phyloP scores from a whole-genome alignment of 1,140 invertebrate species.

The Diorhabda carinulata region DNA sequence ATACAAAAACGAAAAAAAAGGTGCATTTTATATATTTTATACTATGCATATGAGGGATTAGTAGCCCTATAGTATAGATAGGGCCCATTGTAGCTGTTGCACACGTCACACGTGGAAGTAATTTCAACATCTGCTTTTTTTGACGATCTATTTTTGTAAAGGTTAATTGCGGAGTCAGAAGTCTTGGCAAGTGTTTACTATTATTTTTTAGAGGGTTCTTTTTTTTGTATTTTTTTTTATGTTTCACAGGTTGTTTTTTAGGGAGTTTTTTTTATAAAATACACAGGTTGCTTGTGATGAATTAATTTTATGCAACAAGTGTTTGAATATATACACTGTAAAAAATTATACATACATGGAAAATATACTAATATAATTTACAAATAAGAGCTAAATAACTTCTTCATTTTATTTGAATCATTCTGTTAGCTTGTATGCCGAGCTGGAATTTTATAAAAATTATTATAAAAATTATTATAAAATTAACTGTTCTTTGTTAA shows the following conservation, averaged over 20 bases:
- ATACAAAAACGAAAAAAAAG: constrained; percentile 8
- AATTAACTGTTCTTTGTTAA: no score
- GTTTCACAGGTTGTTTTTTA: constrained; percentile 9
- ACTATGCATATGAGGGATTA: constrained; percentile 18
- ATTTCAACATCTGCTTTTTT: constrained; percentile 20
- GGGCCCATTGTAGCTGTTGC: constrained; percentile 12
- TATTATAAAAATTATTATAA: no score
- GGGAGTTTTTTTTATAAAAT: not conserved
- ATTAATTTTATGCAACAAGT: constrained; percentile 7
- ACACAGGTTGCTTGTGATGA: not conserved
- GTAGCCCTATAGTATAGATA: not conserved
- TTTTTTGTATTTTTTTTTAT: constrained; percentile 3
- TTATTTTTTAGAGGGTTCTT: constrained; percentile 6
- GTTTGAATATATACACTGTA: not conserved
- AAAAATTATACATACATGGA: no score
- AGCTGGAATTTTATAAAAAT: no score
- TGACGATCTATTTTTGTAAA: constrained; percentile 14
- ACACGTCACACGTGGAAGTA: constrained; percentile 17
- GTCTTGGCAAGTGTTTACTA: not conserved
- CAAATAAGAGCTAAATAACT: no score
- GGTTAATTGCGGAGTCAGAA: constrained; percentile 7
- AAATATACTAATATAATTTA: no score
- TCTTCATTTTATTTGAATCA: no score
- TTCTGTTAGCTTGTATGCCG: no score
- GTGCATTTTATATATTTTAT: constrained; percentile 20